Evolutionary conservation across 2,797 vertebrate species (phyloP).

Genomic region (Mus spretus): DNA sequence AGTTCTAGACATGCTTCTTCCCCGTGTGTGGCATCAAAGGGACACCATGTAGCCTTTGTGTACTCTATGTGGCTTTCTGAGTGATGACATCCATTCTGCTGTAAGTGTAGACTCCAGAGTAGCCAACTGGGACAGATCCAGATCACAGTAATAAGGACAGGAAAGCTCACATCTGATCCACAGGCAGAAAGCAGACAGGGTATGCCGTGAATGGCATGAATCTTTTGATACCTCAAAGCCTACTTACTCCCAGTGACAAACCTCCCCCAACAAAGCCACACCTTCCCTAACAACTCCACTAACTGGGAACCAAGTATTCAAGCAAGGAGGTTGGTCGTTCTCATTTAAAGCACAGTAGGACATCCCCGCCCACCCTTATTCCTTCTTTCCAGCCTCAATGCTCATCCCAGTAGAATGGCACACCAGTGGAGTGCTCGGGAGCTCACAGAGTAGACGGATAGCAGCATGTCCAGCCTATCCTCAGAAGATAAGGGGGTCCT

Average conservation of each 20-base stretch:
- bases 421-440: rapidly evolving
- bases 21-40: not conserved
- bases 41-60: not conserved
- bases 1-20: not conserved
- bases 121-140: not conserved
- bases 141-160: not conserved
- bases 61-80: not conserved
- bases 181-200: not conserved
- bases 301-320: not conserved
- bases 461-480: rapidly evolving
- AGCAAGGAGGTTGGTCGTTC: not conserved
- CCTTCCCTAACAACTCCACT: not conserved
- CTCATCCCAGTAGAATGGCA: rapidly evolving
- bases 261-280: not conserved
- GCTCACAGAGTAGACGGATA: not conserved
- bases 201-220: not conserved
- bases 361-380: rapidly evolving
- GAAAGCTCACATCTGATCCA: not conserved
- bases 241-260: not conserved
- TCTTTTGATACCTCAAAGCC: not conserved
- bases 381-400: rapidly evolving
- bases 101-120: not conserved
- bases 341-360: not conserved
- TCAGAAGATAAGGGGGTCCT: not conserved
- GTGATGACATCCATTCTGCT: not conserved